Conservation (phyloP, 2,797 vertebrate genomes). For the Sebastes cheni region DNA sequence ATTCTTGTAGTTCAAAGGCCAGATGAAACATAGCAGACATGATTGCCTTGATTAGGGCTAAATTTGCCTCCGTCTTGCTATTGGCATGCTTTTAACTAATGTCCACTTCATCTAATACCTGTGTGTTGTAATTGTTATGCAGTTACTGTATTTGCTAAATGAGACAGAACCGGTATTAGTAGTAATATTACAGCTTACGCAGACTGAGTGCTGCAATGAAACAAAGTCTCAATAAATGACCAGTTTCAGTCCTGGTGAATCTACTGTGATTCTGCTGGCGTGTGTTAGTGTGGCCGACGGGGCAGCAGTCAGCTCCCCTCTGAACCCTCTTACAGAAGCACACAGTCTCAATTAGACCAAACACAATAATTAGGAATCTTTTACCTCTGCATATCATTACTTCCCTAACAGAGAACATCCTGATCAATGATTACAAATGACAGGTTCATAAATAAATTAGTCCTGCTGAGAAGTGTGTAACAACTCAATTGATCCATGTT, state of each 20-base stretch:
- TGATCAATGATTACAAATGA: slow-evolving; percentile 91
- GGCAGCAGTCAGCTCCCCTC: slow-evolving; percentile 85
- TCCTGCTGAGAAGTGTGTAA: slow-evolving; percentile 84
- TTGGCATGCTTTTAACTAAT: neutral
- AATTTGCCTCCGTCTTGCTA: neutral
- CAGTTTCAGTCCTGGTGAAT: slow-evolving; percentile 1
- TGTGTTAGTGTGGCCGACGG: slow-evolving; percentile 37
- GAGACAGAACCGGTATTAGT: neutral
- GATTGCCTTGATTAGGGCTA: neutral
- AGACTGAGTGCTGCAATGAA: neutral
- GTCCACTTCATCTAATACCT: neutral
- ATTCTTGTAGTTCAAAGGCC: neutral
- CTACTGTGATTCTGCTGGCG: slow-evolving; percentile 10
- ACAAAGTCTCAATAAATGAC: neutral
- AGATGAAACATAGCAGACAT: neutral
- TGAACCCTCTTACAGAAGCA: slow-evolving; percentile 87
- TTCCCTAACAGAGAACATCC: slow-evolving; percentile 84
- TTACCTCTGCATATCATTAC: slow-evolving; percentile 90
- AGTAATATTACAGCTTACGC: neutral
- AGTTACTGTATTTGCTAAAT: slow-evolving; percentile 7
- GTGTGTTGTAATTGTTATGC: neutral
- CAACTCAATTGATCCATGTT: slow-evolving; percentile 84
- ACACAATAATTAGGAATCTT: slow-evolving; percentile 92
- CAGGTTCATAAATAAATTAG: slow-evolving; percentile 96
- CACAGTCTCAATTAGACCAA: slow-evolving; percentile 90